Conservation (phyloP, 2,888 invertebrate genomes). For the Agrilus biguttatus region DNA sequence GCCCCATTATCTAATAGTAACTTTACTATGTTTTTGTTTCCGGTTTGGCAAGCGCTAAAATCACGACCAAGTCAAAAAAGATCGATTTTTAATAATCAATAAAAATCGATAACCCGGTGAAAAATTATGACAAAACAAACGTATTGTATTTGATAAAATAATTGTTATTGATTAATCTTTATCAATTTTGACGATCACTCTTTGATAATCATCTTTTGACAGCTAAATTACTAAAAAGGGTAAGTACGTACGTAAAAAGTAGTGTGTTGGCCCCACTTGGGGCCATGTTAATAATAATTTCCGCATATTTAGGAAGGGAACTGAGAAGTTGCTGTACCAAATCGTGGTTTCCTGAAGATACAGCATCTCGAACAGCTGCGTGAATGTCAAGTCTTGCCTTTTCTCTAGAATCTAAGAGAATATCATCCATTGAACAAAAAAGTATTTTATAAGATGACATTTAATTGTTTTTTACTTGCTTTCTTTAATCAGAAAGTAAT, state of each 20-base stretch:
- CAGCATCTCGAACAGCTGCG: constrained; percentile 60
- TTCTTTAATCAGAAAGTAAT: too few relatives aligned
- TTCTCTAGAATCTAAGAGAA: constrained; percentile 53
- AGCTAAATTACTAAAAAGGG: neutral
- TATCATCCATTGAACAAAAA: neutral
- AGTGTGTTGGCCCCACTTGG: constrained; percentile 80
- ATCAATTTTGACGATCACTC: too few relatives aligned
- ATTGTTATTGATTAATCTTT: too few relatives aligned
- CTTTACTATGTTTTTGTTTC: constrained; percentile 62
- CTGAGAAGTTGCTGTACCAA: constrained; percentile 52
- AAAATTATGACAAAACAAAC: neutral
- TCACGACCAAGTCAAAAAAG: constrained; percentile 1
- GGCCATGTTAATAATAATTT: constrained; percentile 70
- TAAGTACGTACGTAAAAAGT: constrained; percentile 59
- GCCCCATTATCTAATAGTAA: constrained; percentile 68
- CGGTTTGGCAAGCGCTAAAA: constrained; percentile 71
- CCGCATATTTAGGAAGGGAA: constrained; percentile 49
- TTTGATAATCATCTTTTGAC: too few relatives aligned
- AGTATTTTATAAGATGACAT: too few relatives aligned
- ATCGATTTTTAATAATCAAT: neutral
- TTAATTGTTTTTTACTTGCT: too few relatives aligned
- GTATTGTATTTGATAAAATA: too few relatives aligned
- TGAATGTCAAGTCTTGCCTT: constrained; percentile 60
- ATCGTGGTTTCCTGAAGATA: constrained; percentile 54
- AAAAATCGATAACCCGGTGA: neutral